These are phyloP conservation scores for Chionodraco myersi DNA, from an alignment of 2,113 vertebrate species.

Conservation along the genomic window DNA sequence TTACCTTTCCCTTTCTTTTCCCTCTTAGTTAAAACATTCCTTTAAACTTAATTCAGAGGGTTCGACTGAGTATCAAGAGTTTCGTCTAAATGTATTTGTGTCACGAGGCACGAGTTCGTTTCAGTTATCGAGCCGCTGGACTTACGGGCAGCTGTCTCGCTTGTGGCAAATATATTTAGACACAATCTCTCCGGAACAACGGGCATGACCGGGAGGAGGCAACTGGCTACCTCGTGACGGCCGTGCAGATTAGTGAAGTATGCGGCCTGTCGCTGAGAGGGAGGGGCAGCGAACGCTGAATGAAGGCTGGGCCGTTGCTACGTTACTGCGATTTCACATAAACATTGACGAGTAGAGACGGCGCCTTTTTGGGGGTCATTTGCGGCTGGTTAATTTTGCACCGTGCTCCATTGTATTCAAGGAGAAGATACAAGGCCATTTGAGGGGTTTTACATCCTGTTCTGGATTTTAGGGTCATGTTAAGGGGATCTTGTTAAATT, in stretches of 20 bases:
- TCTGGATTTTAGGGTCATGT: too few relatives aligned
- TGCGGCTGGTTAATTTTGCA: too few relatives aligned
- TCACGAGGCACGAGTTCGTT: constrained; percentile 57
- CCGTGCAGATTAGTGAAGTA: constrained; percentile 63
- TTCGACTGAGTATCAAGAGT: constrained; percentile 13
- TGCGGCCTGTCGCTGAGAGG: constrained; percentile 38
- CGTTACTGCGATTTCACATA: background rate
- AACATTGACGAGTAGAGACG: background rate
- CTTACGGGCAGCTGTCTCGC: constrained; percentile 75
- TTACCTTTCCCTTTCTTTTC: too few relatives aligned
- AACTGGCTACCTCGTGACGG: constrained; percentile 78
- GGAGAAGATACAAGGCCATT: too few relatives aligned
- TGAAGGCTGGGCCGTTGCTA: constrained; percentile 1
- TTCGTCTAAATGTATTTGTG: constrained; percentile 39
- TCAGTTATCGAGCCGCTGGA: constrained; percentile 53
- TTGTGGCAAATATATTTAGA: constrained; percentile 78
- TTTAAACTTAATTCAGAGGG: background rate
- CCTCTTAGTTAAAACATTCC: background rate
- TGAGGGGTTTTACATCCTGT: too few relatives aligned
- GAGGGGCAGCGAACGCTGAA: constrained; percentile 19
- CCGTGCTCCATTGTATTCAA: too few relatives aligned
- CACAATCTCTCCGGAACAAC: constrained; percentile 77
- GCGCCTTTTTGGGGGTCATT: background rate
- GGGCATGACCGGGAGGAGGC: constrained; percentile 68
- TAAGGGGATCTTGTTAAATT: too few relatives aligned